Evolutionary conservation across 1,140 invertebrate genomes (phyloP).

Genomic region (Centruroides vittatus): DNA sequence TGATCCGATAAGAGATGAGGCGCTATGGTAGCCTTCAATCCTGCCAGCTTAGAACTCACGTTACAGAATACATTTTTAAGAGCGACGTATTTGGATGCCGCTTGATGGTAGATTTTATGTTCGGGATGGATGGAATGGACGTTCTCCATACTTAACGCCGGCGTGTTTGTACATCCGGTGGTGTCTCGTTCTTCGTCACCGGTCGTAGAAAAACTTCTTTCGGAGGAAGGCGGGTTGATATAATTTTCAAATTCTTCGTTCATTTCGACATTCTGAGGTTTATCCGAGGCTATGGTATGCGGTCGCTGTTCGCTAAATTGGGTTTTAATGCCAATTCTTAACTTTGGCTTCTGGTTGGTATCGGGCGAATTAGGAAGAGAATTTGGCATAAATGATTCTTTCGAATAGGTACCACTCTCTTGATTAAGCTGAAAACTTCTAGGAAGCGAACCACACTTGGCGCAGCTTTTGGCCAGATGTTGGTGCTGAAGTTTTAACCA

Average conservation of each 20-base stretch:
- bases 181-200: slow-evolving; percentile 24
- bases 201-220: slow-evolving; percentile 7
- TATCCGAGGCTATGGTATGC: slow-evolving; percentile 55
- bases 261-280: slow-evolving; percentile 27
- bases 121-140: slow-evolving; percentile 49
- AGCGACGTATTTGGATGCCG: slow-evolving; percentile 28
- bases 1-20: slow-evolving; percentile 1
- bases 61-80: slow-evolving; percentile 31
- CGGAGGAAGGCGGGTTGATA: slow-evolving; percentile 32
- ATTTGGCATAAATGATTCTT: no score
- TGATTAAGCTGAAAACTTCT: slow-evolving; percentile 48
- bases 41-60: slow-evolving; percentile 24
- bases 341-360: no score
- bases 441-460: slow-evolving; percentile 58
- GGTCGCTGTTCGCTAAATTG: slow-evolving; percentile 33
- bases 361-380: neutral
- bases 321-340: neutral
- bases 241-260: slow-evolving; percentile 24
- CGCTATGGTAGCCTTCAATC: slow-evolving; percentile 7
- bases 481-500: slow-evolving; percentile 44
- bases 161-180: slow-evolving; percentile 33
- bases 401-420: no score
- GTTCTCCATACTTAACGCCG: slow-evolving; percentile 28
- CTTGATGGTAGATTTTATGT: slow-evolving; percentile 55
- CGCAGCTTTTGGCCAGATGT: slow-evolving; percentile 29